Evolutionary conservation across 2,113 vertebrate genomes (phyloP).

Genomic region (Rhizomys pruinosus): DNA sequence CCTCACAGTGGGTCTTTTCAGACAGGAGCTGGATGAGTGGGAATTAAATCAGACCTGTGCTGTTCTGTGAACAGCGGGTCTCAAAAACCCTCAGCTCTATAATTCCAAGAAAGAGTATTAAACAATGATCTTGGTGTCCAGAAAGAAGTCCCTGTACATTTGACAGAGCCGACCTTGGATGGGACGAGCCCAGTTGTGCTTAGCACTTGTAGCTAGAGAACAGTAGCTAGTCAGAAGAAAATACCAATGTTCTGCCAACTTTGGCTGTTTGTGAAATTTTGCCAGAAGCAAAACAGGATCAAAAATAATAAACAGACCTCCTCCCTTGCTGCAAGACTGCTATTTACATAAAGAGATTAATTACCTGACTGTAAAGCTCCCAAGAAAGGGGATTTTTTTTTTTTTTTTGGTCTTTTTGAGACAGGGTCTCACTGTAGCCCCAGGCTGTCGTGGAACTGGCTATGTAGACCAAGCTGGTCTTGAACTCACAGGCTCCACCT

Average conservation of each 20-base stretch:
- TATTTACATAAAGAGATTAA: conserved; percentile 66
- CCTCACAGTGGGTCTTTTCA: not conserved
- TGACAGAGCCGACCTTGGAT: conserved; percentile 43
- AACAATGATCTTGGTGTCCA: not conserved
- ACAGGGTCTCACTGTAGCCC: too few species aligned
- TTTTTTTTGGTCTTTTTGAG: too few species aligned
- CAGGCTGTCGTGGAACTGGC: too few species aligned
- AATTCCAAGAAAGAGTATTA: not conserved
- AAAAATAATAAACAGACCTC: conserved; percentile 80
- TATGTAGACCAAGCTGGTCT: too few species aligned
- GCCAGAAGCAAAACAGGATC: conserved; percentile 80
- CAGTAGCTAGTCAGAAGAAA: conserved; percentile 74
- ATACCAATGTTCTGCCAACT: conserved; percentile 72
- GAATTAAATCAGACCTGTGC: not conserved
- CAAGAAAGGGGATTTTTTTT: not conserved
- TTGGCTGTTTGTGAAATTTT: conserved; percentile 71
- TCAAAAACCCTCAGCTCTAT: not conserved
- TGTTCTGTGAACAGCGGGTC: not conserved
- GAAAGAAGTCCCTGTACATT: not conserved
- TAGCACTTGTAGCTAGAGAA: conserved; percentile 49
- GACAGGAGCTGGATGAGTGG: not conserved
- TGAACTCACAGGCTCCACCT: too few species aligned
- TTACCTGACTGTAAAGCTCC: not conserved
- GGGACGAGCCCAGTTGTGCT: conserved; percentile 9
- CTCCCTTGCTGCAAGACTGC: conserved; percentile 58